Evolutionary conservation across 30 jellyfish, hydroid and myxozoan genomes (phyloP).

Genomic region (Cassiopea andromeda): DNA sequence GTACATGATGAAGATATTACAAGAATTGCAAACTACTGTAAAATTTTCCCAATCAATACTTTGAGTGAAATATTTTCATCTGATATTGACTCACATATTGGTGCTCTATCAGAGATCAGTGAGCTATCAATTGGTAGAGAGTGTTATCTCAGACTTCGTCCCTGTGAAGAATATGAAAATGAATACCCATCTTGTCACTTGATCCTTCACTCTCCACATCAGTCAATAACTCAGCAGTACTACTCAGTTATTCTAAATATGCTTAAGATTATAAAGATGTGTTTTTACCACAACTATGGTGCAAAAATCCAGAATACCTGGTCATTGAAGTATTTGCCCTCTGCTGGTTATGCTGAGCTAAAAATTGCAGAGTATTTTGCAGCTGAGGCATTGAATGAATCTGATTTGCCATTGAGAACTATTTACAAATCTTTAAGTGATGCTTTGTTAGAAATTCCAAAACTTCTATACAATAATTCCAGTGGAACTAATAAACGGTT

Average conservation of each 20-base stretch:
- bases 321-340: constrained; percentile 36
- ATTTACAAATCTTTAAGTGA: constrained; percentile 32
- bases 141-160: constrained; percentile 7
- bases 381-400: not conserved
- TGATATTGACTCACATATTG: constrained; percentile 5
- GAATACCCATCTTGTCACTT: constrained; percentile 42
- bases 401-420: constrained; percentile 12
- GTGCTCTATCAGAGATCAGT: constrained; percentile 9
- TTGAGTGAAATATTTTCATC: constrained; percentile 10
- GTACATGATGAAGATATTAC: constrained; percentile 40
- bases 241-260: constrained; percentile 26
- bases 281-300: constrained; percentile 33
- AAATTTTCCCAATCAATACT: constrained; percentile 36
- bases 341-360: constrained; percentile 58
- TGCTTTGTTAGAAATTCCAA: constrained; percentile 50
- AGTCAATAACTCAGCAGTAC: constrained; percentile 61
- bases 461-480: constrained; percentile 42
- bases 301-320: not conserved
- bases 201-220: constrained; percentile 50
- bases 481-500: constrained; percentile 1
- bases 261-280: constrained; percentile 56
- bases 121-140: constrained; percentile 44
- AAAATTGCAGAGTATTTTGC: constrained; percentile 8
- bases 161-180: not conserved
- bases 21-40: constrained; percentile 14